Base-by-base conservation (phyloP, 2,888 invertebrate species). In the Mylabris sibirica region DNA sequence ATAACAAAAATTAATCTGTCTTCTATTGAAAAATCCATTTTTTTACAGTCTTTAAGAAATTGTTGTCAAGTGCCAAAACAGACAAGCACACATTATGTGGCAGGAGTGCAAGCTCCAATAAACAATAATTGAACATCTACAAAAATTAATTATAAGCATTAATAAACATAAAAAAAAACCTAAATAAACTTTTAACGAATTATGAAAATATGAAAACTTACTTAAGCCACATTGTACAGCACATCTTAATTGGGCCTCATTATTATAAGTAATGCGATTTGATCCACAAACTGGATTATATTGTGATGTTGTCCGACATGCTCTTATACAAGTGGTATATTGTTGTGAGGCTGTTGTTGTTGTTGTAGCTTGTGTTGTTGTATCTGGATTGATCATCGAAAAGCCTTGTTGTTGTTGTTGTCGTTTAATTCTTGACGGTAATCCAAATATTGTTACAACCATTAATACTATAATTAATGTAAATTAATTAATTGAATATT, bases 271-370 rank as follows among this genome's bases (percentile, higher is more conserved):
- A 3, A 81, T 75, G n/a, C 78, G 74, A 71, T 87, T 81, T 34
- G 81, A 79, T 11, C 86, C 87, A 72, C 87, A 87, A 8, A 87
- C 84, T 0, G 87, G 87, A 73, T 86, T 85, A 75, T 85, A 87
- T 73, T 86, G 83, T 0, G 81, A 49, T 0, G 86, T 85, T 9
- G 81, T 79, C 1, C 80, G 81, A 71, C 87, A 87, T 3, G 24
- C 30, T 17, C 65, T 66, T 60, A 79, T 59, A 67, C 80, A 80
- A 12, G 74, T 20, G 3, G 59, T 68, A 66, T 70, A 79, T 30
- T 59, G 30, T 6, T 75, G 74, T 0, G 78, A 74, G 8, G 77
- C 63, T 8, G 76, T 74, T 34, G 77, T 77, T 24, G 75, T 74
- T 11, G 77, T 75, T 14, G 74, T 64, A 2, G 68, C 70, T 5